Evolutionary conservation across 1,140 invertebrate species (phyloP), one percentile per base, ranked within the genome.

Genomic region (Papilio xuthus): DNA sequence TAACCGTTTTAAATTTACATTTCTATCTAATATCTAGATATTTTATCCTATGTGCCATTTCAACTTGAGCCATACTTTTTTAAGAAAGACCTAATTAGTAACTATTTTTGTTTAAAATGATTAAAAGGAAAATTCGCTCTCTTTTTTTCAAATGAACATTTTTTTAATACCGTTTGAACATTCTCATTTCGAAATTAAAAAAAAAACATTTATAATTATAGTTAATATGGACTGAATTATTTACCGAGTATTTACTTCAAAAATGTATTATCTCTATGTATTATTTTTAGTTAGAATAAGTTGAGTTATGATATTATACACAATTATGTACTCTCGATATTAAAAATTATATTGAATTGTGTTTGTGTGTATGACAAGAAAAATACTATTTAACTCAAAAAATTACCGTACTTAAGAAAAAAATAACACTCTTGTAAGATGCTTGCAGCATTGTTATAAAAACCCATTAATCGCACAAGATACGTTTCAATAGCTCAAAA

Each of bases 221-320:
- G 4, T 44, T 50, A 44, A 50, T 73, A 42, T 44, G 9, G 71
- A 73, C 42, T 73, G 71, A 73, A 44, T 26, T 67, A 44, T 47
- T 73, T 42, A 72, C 70, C 70, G n/a, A 42, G 70, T 72, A 72
- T 72, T 72, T 73, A 44, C 71, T 47, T 67, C 12, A 73, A 73
- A 42, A 50, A 73, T 73, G 71, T 73, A 44, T 44, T 42, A 67
- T 67, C 60, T 67, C 26, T 32, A 67, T 67, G 60, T 67, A 67
- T 73, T 73, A 44, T 44, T 73, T 72, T 44, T 47, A 73, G 3
- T 73, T 44, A 73, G 42, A 73, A 44, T 73, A 44, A 73, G 71
- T 44, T 72, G 60, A 28, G 3, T 44, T 73, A 73, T 73, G n/a
- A 73, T n/a, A 71, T 32, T 69, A 18, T 73, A 47, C 50, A 53